These are phyloP conservation scores for Drosophila neocordata DNA, from an alignment of 1,140 invertebrate genomes.

Conservation along the genomic window DNA sequence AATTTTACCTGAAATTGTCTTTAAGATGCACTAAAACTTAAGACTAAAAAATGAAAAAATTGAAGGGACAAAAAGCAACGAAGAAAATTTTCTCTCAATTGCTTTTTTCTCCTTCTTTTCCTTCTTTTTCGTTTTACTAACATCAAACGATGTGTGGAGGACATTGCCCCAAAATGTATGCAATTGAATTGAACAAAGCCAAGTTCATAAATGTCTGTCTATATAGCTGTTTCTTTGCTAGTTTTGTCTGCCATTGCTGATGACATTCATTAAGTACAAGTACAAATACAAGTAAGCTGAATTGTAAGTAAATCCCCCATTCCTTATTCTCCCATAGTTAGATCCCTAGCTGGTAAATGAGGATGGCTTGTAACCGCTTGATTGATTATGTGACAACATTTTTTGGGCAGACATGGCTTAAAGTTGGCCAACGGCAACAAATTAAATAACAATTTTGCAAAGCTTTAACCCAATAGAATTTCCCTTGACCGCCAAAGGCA, in stretches of 20 bases:
- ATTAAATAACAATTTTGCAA: conserved; percentile 58
- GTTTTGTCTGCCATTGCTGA: conserved; percentile 33
- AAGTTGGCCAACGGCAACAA: conserved; percentile 37
- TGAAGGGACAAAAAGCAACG: conserved; percentile 15
- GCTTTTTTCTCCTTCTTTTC: conserved; percentile 16
- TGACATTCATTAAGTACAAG: conserved; percentile 70
- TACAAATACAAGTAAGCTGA: too few relatives aligned
- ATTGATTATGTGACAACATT: conserved; percentile 63
- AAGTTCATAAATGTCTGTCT: conserved; percentile 57
- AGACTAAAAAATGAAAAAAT: conserved; percentile 14
- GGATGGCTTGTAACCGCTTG: conserved; percentile 24
- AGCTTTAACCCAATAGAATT: conserved; percentile 48
- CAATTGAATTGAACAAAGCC: conserved; percentile 58
- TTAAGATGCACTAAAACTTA: conserved; percentile 5
- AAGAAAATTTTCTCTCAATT: conserved; percentile 54
- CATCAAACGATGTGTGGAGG: conserved; percentile 74
- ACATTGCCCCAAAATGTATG: conserved; percentile 80
- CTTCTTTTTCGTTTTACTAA: too few relatives aligned
- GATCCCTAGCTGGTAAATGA: conserved; percentile 37
- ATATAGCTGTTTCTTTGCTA: not conserved
- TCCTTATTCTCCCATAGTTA: too few relatives aligned
- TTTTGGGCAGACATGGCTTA: conserved; percentile 61
- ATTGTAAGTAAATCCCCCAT: conserved; percentile 1
- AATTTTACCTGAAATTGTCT: conserved; percentile 1
- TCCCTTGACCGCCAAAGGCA: conserved; percentile 4